These are phyloP conservation scores for Drepana arcuata DNA, from an alignment of 1,140 invertebrate genomes.

Conservation along the genomic window DNA sequence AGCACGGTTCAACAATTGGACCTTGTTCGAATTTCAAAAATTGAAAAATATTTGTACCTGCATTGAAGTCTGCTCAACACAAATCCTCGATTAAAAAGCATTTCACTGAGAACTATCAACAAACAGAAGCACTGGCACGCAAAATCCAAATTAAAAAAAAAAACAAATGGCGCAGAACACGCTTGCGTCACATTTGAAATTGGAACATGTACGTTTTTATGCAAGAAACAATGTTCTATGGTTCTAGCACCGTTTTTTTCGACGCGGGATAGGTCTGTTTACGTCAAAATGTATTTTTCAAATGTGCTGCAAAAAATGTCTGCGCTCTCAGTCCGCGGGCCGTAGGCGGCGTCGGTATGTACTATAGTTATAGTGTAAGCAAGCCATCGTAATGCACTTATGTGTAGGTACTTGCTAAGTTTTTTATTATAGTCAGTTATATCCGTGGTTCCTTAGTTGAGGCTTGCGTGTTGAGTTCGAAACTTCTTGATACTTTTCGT, in stretches of 20 bases:
- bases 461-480: conserved; percentile 26
- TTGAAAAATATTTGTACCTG: no score
- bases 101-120: background rate
- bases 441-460: conserved; percentile 61
- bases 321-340: conserved; percentile 40
- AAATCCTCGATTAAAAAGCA: no score
- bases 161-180: background rate
- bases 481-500: conserved; percentile 43
- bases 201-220: no score
- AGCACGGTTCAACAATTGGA: no score
- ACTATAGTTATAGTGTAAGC: conserved; percentile 54
- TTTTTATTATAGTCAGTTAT: conserved; percentile 68
- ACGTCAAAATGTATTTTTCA: conserved; percentile 69
- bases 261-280: conserved; percentile 47
- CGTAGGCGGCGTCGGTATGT: conserved; percentile 61
- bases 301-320: conserved; percentile 63
- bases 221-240: background rate
- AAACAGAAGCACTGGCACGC: background rate
- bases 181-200: background rate
- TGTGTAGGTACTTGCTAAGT: conserved; percentile 61
- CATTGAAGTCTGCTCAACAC: no score
- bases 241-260: background rate
- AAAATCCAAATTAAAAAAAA: background rate
- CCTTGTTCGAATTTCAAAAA: no score
- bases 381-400: conserved; percentile 64